A percentile compares a stretch with the other conserved stretches of the same genome.
Conservation (phyloP, 92 coral and sea anemone genomes). For the Porites cylindrica region DNA sequence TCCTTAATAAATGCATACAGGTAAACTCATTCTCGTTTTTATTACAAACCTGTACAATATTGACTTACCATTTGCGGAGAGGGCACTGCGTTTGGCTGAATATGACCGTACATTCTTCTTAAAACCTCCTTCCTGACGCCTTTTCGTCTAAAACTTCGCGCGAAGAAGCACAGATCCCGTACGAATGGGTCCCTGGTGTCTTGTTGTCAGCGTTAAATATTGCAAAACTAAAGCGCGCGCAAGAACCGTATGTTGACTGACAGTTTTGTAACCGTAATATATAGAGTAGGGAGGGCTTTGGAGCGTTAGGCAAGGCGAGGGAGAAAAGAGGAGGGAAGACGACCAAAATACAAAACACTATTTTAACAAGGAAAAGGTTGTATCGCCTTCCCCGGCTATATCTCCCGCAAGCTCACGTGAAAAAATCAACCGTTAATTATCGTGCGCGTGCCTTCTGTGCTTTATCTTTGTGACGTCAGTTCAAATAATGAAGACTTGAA, state of each 20-base stretch:
- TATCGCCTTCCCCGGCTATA: too few relatives aligned
- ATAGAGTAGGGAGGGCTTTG: too few relatives aligned
- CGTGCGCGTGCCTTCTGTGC: constrained; percentile 17
- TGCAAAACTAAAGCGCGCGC: background rate
- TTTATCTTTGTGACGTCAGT: constrained; percentile 34
- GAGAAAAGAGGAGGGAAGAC: too few relatives aligned
- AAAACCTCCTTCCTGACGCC: too few relatives aligned
- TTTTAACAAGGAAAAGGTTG: too few relatives aligned
- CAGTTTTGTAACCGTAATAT: too few relatives aligned
- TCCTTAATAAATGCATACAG: too few relatives aligned
- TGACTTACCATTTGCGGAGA: constrained; percentile 44
- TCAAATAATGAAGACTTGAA: background rate
- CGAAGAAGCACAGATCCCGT: background rate
- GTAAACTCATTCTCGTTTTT: background rate
- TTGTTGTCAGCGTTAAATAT: background rate
- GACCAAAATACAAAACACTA: too few relatives aligned
- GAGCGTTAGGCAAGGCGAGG: too few relatives aligned
- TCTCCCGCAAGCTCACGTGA: too few relatives aligned
- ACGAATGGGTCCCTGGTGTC: background rate
- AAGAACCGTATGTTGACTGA: background rate
- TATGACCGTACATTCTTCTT: constrained; percentile 33
- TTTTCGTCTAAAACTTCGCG: too few relatives aligned
- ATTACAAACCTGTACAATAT: background rate
- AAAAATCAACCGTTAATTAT: too few relatives aligned
- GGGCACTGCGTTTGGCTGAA: constrained; percentile 30